Evolutionary conservation across 2,797 vertebrate species (phyloP).

Genomic region (Petrocephalus sullivani): DNA sequence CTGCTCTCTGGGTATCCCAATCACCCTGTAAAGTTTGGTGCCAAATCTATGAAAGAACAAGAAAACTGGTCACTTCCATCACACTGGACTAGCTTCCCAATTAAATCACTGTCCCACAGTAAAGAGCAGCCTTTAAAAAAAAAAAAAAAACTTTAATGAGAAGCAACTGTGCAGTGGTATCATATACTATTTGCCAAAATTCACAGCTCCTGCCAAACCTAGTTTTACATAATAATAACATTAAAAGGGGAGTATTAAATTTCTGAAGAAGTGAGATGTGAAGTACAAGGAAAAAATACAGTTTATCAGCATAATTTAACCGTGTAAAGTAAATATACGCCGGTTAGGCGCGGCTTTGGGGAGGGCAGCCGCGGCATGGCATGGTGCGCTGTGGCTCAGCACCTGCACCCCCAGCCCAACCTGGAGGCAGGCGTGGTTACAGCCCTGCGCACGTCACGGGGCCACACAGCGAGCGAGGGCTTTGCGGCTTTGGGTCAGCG

Average conservation of each 20-base stretch:
- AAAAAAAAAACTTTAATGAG: not conserved
- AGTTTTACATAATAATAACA: constrained; percentile 14
- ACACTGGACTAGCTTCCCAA: not conserved
- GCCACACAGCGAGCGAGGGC: constrained; percentile 17
- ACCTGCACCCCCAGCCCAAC: not conserved
- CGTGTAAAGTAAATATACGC: not conserved
- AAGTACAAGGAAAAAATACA: not conserved
- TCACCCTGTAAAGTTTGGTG: not conserved
- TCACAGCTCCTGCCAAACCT: not conserved
- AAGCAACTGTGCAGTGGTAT: not conserved
- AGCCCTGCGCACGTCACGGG: not conserved
- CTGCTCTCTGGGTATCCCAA: constrained; percentile 5
- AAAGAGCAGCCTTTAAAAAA: not conserved
- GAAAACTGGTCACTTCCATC: not conserved
- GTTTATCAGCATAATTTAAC: constrained; percentile 8
- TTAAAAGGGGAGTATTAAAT: not conserved
- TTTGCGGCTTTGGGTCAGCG: constrained; percentile 24
- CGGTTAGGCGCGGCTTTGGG: not conserved
- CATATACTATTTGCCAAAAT: not conserved
- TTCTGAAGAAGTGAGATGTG: not conserved
- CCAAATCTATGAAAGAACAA: not conserved
- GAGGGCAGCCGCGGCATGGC: not conserved
- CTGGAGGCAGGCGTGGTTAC: not conserved
- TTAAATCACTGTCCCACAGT: not conserved
- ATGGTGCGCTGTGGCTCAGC: not conserved